A percentile compares a stretch with the other conserved stretches of the same genome.
phyloP scores from a whole-genome alignment of 2,888 invertebrate species.

The Chrysomela aeneicollis region DNA sequence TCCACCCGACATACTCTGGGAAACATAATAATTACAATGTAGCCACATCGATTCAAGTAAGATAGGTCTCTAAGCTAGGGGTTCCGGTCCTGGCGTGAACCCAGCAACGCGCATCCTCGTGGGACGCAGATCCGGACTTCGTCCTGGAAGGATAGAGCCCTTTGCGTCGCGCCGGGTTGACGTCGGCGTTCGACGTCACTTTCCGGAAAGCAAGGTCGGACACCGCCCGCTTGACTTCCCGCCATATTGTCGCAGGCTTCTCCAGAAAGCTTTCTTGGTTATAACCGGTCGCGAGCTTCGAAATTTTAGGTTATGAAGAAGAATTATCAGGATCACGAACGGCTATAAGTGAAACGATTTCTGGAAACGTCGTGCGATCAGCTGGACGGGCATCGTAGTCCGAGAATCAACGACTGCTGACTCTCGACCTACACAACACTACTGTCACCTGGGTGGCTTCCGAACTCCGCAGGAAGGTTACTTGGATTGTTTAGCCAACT shows the following conservation, averaged over 20 bases:
- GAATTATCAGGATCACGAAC: background rate
- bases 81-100: conserved; percentile 45
- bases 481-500: conserved; percentile 53
- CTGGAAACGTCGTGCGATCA: background rate
- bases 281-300: conserved; percentile 10
- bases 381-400: background rate
- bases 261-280: conserved; percentile 22
- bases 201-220: conserved; percentile 57
- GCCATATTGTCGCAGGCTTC: conserved; percentile 23
- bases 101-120: conserved; percentile 46
- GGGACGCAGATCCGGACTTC: conserved; percentile 61
- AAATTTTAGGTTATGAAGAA: conserved; percentile 7
- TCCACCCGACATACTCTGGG: conserved; percentile 48
- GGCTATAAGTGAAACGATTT: conserved; percentile 13
- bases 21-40: conserved; percentile 57
- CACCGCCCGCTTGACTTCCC: conserved; percentile 37
- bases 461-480: conserved; percentile 42
- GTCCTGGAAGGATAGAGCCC: conserved; percentile 67
- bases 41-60: conserved; percentile 58
- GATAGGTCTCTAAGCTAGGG: conserved; percentile 54
- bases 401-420: background rate
- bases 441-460: conserved; percentile 43
- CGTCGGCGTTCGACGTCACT: conserved; percentile 56
- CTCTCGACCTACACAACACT: conserved; percentile 22
- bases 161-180: conserved; percentile 63